Base-by-base conservation (phyloP, 2,113 vertebrate species). In the Paraplagusia blochii region DNA sequence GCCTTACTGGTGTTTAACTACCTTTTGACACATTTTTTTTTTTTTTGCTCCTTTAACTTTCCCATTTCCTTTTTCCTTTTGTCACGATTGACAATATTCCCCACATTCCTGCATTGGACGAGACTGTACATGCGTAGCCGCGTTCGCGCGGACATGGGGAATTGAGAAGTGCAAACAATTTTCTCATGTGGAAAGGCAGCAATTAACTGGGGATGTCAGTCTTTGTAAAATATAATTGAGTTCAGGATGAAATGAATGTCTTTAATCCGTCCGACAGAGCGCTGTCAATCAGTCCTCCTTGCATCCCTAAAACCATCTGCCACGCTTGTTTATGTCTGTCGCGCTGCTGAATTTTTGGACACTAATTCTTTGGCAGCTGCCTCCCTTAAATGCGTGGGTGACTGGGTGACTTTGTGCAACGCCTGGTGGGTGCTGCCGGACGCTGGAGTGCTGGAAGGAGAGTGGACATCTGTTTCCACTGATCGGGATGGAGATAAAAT, bases 191-290 rank as follows among this genome's bases (percentile, higher is more conserved):
- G 89, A 89, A 90, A 89, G 90, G 81, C 80, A 82, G 86, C 85
- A 90, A 90, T 92, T 90, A 92, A 88, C 89, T 87, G 84, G 83
- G 87, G 90, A 90, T 90, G 89, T 90, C 89, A 88, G 85, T 81
- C 87, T 90, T 90, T 90, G 88, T 90, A 86, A 90, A 90, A 88
- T 88, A 89, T 90, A 90, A 90, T 90, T 90, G 90, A 91, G 90
- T 91, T 91, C 87, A 86, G 87, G 86, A 89, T 80, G 75, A 88
- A 90, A 87, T 86, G 80, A 87, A 88, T 76, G 87, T 86, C 85
- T 89, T 80, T 90, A 91, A 90, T 90, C 89, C 87, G 60, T 65
- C 87, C 82, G 79, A 89, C 87, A 73, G 88, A 88, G 85, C 65
- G 51, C 87, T 88, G 90, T 90, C 89, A 91, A 88, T 90, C 89